Evolutionary conservation across 2,888 invertebrate species (phyloP), one percentile per base, ranked within the genome.

Genomic region (Drosophila nr. medialis): DNA sequence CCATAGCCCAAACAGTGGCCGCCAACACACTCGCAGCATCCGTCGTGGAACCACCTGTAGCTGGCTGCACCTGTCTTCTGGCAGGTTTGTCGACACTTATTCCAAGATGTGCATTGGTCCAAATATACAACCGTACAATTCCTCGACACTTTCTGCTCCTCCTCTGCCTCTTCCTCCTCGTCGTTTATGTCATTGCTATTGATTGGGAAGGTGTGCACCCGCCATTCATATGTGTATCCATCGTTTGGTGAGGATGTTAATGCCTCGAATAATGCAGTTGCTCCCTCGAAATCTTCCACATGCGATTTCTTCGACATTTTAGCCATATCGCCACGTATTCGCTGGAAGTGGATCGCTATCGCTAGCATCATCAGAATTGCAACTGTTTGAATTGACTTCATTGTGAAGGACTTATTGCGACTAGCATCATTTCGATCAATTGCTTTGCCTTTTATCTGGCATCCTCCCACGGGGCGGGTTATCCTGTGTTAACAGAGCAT

Each of bases 121-220:
- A 98, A 95, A 93, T 96, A 98, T 0, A 97, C 96, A 6, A 98
- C 98, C 0, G 98, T 98, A 93, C 98, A 98, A 93, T 98, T 98
- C 18, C 96, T 94, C 8, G 75, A 96, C 66, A 81, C 83, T 86
- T 94, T 38, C 13, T 27, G 34, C 4, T 40, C 24, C 10, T 49
- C 18, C 11, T 95, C 95, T 1, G 7, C 7, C 8, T 30, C 15
- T 2, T 29, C 10, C 8, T 45, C 24, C 24, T 95, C 95, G 56
- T 95, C 94, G 15, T 50, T 27, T n/a, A 72, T 60, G 27, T 95
- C 96, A 89, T 96, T 96, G 89, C 95, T 95, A 87, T 96, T 95
- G 0, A 96, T 94, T 8, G 96, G 95, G 89, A 95, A 98, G 24
- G 96, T 96, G 89, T 96, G 95, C 2, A 96, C 96, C 6, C 96